Conservation (phyloP, 1,140 invertebrate species). For the Drosophila pallidifrons region DNA sequence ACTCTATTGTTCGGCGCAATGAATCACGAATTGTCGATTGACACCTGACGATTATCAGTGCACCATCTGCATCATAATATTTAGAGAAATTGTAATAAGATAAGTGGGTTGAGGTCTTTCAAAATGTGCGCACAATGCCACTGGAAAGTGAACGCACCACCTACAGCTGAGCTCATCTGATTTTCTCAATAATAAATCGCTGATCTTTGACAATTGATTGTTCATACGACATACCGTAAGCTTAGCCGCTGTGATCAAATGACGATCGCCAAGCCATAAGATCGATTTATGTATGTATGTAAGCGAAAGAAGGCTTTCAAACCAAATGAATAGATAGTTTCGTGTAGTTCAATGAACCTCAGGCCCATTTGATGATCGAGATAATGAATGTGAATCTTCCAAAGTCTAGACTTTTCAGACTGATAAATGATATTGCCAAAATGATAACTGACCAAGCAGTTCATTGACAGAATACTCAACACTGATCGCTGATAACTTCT, state of each 20-base stretch:
- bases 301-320: slow-evolving; percentile 14
- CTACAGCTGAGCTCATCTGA: slow-evolving; percentile 3
- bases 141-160: slow-evolving; percentile 27
- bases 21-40: slow-evolving; percentile 38
- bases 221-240: slow-evolving; percentile 27
- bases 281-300: slow-evolving; percentile 22
- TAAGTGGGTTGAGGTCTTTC: slow-evolving; percentile 20
- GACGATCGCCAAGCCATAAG: slow-evolving; percentile 11
- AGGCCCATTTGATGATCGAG: background rate
- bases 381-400: slow-evolving; percentile 29
- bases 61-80: slow-evolving; percentile 27
- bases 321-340: slow-evolving; percentile 50
- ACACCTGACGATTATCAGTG: slow-evolving; percentile 34
- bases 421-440: slow-evolving; percentile 52
- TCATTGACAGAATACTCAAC: slow-evolving; percentile 73
- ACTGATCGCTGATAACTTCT: slow-evolving; percentile 62
- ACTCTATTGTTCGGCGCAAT: slow-evolving; percentile 50
- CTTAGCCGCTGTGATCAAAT: slow-evolving; percentile 38
- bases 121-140: slow-evolving; percentile 5
- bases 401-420: slow-evolving; percentile 28
- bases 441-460: slow-evolving; percentile 51
- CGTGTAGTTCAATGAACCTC: slow-evolving; percentile 62
- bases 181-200: slow-evolving; percentile 30
- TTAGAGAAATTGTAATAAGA: background rate
- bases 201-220: slow-evolving; percentile 37